These are phyloP conservation scores for Amblyopsis rosae DNA, from an alignment of 2,113 vertebrate genomes.

Conservation along the genomic window DNA sequence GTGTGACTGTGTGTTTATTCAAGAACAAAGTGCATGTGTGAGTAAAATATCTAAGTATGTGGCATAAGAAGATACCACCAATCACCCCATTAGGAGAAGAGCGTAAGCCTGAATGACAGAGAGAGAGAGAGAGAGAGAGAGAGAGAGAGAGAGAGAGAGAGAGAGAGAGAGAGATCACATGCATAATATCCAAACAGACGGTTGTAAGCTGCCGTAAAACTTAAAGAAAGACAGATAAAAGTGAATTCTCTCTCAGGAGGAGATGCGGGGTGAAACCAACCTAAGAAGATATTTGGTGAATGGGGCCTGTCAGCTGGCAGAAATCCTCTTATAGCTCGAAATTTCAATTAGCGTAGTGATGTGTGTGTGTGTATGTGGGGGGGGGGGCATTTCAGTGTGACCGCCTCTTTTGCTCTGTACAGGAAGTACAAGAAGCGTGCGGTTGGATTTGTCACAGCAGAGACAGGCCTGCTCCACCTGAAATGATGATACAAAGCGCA, in stretches of 20 bases:
- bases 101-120: slow-evolving; percentile 46
- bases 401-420: slow-evolving; percentile 42
- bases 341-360: slow-evolving; percentile 73
- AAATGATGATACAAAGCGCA: slow-evolving; percentile 56
- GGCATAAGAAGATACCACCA: slow-evolving; percentile 38
- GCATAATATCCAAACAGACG: neutral
- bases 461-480: slow-evolving; percentile 60
- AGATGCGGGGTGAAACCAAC: slow-evolving; percentile 44
- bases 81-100: slow-evolving; percentile 29
- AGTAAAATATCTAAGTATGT: slow-evolving; percentile 40
- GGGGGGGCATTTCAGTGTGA: slow-evolving; percentile 44
- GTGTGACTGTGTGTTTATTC: neutral
- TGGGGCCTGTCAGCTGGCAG: slow-evolving; percentile 67
- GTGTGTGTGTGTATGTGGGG: slow-evolving; percentile 11
- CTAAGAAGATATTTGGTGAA: slow-evolving; percentile 74
- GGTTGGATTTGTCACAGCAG: slow-evolving; percentile 68
- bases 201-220: neutral
- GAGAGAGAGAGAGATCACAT: neutral
- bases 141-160: slow-evolving; percentile 21
- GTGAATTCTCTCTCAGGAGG: slow-evolving; percentile 53
- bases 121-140: neutral
- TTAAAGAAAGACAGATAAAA: slow-evolving; percentile 50
- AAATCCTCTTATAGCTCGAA: slow-evolving; percentile 79
- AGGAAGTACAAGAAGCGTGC: slow-evolving; percentile 60
- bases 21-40: no score